phyloP scores from a whole-genome alignment of 2,797 vertebrate species.

The Aulostomus chinensis region DNA sequence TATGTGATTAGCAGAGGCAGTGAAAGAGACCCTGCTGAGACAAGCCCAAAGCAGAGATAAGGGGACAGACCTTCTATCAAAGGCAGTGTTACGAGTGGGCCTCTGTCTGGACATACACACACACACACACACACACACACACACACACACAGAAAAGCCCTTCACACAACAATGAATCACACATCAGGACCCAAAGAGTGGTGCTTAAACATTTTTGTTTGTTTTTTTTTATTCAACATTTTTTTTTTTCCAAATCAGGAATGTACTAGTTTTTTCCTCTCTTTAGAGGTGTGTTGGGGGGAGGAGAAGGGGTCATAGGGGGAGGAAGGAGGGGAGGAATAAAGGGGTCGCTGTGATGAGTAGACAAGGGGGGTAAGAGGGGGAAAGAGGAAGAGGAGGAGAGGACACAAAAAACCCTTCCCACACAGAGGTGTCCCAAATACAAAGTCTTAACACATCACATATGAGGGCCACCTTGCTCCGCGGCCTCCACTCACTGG shows the following conservation, averaged over 20 bases:
- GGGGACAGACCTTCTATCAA: conserved; percentile 56
- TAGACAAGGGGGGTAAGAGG: conserved; percentile 43
- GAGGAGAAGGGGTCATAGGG: conserved; percentile 2
- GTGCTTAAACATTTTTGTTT: conserved; percentile 81
- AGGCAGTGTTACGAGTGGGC: conserved; percentile 47
- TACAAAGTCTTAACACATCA: conserved; percentile 78
- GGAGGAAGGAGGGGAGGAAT: conserved; percentile 4
- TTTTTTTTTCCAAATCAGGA: conserved; percentile 85
- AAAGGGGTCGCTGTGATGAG: conserved; percentile 52
- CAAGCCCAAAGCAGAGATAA: conserved; percentile 58
- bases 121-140: conserved; percentile 16
- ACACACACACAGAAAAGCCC: conserved; percentile 43
- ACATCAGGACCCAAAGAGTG: conserved; percentile 64
- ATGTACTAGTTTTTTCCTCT: conserved; percentile 84
- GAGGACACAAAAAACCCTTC: conserved; percentile 67
- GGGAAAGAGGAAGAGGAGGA: conserved; percentile 50
- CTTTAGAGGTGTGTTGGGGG: conserved; percentile 70
- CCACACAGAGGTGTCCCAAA: conserved; percentile 75
- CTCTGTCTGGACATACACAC: conserved; percentile 29
- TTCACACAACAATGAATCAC: conserved; percentile 62
- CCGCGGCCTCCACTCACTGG: conserved; percentile 60
- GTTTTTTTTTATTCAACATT: conserved; percentile 83
- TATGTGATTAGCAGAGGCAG: conserved; percentile 60
- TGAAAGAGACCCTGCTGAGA: conserved; percentile 64
- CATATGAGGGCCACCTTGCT: conserved; percentile 63